Evolutionary conservation across 2,888 invertebrate species (phyloP), one percentile per base, ranked within the genome.

Genomic region (Morpho deidamia): DNA sequence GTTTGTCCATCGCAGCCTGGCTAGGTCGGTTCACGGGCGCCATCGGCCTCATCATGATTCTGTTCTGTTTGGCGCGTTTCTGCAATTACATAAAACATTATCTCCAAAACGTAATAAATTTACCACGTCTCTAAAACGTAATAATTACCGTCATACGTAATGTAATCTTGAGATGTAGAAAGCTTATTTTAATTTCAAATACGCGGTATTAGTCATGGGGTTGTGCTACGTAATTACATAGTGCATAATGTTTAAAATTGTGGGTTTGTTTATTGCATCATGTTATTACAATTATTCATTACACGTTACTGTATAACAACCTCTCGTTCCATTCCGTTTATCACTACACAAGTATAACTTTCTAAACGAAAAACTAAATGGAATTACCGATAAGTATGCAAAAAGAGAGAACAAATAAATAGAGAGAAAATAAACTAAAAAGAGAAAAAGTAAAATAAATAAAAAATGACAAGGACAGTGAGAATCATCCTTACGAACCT

Each of bases 41-140:
- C 55, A 78, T 69, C 0, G 88, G 89, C 39, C 85, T 78, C 82
- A 83, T 84, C 80, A 81, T 89, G 41, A 90, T 83, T 37, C 90
- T 72, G 64, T 90, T 90, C 58, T 88, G 88, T 60, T 90, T 89
- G 50, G 87, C 87, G 37, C 89, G 83, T 79, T 89, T 89, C 89
- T 89, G 85, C 39, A 87, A 87, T 53, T 12, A 10, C 7, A 35
- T 43, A 42, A 37, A n/a, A n/a, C n/a, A n/a, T n/a, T n/a, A n/a
- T n/a, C n/a, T n/a, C n/a, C n/a, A n/a, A n/a, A n/a, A n/a, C n/a
- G n/a, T 37, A 10, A 3, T 37, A 10, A 34, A 34, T 7, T 34
- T 8, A 34, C 7, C 8, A 37, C 8, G 35, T 10, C 10, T 37
- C 8, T 37, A 37, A 10, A 37, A 8, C 35, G 35, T 37, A 37